Conservation (phyloP, 2,888 invertebrate genomes). For the Andrena haemorrhoa region DNA sequence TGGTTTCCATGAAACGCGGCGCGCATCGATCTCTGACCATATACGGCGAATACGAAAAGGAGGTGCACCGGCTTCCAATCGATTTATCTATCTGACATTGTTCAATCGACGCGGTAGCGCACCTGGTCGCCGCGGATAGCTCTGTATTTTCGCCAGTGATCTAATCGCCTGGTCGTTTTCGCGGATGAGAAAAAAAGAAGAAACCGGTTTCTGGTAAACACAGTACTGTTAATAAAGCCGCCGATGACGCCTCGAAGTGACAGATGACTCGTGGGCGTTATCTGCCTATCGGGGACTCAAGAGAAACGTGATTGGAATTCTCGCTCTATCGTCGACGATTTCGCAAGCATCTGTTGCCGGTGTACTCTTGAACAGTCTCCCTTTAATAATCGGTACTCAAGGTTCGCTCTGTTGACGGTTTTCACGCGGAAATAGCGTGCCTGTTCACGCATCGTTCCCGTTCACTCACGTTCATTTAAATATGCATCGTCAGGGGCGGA, state of each 20-base stretch:
- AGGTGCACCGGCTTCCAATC: neutral
- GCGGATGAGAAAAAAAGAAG: conserved; percentile 36
- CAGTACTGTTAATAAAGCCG: conserved; percentile 24
- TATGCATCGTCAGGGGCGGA: too few species aligned
- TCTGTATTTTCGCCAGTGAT: conserved; percentile 72
- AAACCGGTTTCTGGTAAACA: conserved; percentile 70
- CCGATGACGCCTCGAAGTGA: conserved; percentile 57
- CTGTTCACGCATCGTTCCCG: too few species aligned
- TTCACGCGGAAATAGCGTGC: too few species aligned
- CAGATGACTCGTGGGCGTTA: conserved; percentile 71
- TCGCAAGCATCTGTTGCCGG: too few species aligned
- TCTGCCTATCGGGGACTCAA: conserved; percentile 33
- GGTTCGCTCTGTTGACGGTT: too few species aligned
- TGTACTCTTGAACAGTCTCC: too few species aligned
- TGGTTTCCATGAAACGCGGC: neutral
- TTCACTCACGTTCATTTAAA: too few species aligned
- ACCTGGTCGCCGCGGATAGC: conserved; percentile 25
- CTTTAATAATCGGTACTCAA: too few species aligned
- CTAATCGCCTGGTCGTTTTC: conserved; percentile 64
- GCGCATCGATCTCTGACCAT: neutral
- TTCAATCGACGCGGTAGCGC: neutral
- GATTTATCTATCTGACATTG: conserved; percentile 4
- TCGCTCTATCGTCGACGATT: neutral
- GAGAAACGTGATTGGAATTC: conserved; percentile 36
- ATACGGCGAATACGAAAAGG: neutral